Percentiles rank a stretch among this genome's conserved stretches.
Evolutionary conservation across 2,797 vertebrate genomes (phyloP).

Genomic region (Potorous gilbertii): DNA sequence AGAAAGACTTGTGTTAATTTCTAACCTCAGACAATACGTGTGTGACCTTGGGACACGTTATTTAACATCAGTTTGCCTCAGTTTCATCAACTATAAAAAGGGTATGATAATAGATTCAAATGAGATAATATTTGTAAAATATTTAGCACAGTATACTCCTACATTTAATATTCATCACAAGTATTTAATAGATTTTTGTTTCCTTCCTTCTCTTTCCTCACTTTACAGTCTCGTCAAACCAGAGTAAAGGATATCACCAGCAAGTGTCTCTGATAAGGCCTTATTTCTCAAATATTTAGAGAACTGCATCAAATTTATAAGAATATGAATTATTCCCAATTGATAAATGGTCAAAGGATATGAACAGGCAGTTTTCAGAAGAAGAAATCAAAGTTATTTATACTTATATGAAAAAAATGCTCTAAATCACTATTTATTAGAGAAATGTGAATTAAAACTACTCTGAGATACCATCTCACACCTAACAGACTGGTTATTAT

Average conservation of each 20-base stretch:
- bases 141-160: background rate
- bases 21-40: background rate
- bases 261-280: background rate
- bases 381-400: background rate
- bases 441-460: background rate
- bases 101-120: background rate
- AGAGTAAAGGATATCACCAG: background rate
- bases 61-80: background rate
- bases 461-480: background rate
- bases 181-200: background rate
- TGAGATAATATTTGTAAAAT: background rate
- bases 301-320: background rate
- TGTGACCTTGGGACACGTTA: background rate
- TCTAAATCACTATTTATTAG: background rate
- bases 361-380: background rate
- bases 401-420: background rate
- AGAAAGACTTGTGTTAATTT: background rate
- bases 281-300: background rate
- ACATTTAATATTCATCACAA: background rate
- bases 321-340: background rate
- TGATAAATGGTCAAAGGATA: background rate
- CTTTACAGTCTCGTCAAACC: background rate
- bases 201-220: background rate
- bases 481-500: background rate
- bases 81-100: background rate